phyloP scores from a whole-genome alignment of 2,888 invertebrate species.

The Allophyes oxyacanthae region DNA sequence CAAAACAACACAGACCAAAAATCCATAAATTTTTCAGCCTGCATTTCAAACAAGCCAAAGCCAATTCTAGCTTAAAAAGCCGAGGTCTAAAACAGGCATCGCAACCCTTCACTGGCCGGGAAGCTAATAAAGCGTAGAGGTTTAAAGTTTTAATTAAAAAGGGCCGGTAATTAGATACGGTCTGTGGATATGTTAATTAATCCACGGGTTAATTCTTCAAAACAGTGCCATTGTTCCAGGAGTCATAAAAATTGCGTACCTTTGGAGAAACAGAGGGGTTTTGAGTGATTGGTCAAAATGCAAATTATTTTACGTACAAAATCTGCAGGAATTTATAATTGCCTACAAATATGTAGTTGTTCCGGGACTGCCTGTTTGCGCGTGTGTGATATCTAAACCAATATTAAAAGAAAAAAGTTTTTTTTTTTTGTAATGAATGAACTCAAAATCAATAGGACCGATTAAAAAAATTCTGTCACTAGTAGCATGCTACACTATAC shows the following conservation, averaged over 20 bases:
- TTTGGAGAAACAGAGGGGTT: constrained; percentile 54
- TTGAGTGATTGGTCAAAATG: constrained; percentile 20
- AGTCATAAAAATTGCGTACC: constrained; percentile 76
- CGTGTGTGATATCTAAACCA: too few species aligned
- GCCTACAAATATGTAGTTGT: too few species aligned
- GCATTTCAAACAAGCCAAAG: constrained; percentile 25
- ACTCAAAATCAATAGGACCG: too few species aligned
- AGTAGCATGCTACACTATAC: too few species aligned
- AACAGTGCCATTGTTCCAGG: constrained; percentile 82
- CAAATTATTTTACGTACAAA: too few species aligned
- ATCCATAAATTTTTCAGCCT: constrained; percentile 30
- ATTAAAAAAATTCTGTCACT: too few species aligned
- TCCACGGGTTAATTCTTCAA: constrained; percentile 84
- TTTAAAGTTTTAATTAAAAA: constrained; percentile 87
- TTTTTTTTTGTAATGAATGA: too few species aligned
- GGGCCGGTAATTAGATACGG: constrained; percentile 84
- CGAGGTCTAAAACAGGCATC: constrained; percentile 42
- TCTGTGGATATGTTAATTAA: constrained; percentile 86
- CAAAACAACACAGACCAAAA: not conserved
- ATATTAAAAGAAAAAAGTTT: too few species aligned
- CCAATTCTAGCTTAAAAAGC: constrained; percentile 46
- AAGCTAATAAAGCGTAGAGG: constrained; percentile 82
- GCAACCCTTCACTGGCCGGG: constrained; percentile 56
- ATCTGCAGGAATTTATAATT: too few species aligned
- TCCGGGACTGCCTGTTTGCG: too few species aligned